Percentiles rank a stretch among this genome's conserved stretches.
Conservation (phyloP, 2,888 invertebrate species). For the Caenorhabditis sp. region DNA sequence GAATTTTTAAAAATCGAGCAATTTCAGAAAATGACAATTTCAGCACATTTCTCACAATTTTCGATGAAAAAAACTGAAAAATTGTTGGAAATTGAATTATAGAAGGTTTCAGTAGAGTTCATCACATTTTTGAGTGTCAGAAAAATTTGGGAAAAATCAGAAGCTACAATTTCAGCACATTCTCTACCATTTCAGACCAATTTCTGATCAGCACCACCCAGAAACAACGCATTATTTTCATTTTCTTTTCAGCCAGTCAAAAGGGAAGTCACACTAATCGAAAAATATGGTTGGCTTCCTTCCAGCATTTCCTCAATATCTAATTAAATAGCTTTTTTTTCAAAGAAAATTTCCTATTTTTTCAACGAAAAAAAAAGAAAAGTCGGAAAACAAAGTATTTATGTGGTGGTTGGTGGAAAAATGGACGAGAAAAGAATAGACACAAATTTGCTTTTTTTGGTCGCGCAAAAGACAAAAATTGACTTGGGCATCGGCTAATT, state of each 20-base stretch:
- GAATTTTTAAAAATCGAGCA: no score
- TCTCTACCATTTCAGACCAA: no score
- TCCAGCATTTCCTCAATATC: conserved; percentile 12
- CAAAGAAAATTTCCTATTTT: conserved; percentile 8
- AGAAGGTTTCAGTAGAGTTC: no score
- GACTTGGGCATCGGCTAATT: not conserved
- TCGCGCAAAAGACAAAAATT: no score
- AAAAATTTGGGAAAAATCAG: conserved; percentile 6
- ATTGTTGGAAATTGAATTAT: not conserved
- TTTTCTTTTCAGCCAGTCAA: not conserved
- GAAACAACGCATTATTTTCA: no score
- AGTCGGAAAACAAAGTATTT: no score
- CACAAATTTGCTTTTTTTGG: no score
- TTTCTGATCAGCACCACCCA: no score
- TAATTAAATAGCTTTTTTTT: conserved; percentile 2
- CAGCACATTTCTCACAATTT: no score
- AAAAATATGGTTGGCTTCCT: not conserved
- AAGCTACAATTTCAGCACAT: not conserved
- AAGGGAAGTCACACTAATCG: not conserved
- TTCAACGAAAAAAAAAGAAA: not conserved
- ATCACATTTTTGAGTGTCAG: not conserved
- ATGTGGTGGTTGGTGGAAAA: no score
- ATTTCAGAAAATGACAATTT: no score
- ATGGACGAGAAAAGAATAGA: no score
- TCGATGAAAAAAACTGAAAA: not conserved